Conservation (phyloP, 2,888 invertebrate genomes). For the Gasteruption jaculator region DNA sequence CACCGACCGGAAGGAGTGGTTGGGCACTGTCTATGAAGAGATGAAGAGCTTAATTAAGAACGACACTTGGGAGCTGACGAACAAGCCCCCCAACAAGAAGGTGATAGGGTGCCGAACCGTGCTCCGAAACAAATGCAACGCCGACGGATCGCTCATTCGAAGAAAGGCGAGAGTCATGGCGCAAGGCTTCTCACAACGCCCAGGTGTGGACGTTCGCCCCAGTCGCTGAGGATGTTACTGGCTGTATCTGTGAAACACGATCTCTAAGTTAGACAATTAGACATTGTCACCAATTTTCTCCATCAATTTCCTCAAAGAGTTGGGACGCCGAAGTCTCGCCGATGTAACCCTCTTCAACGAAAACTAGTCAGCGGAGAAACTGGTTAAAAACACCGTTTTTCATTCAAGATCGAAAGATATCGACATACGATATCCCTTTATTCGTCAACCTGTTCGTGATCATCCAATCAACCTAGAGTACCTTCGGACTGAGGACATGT, state of each 20-base stretch:
- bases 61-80: slow-evolving; percentile 17
- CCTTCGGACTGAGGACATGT: too few species aligned
- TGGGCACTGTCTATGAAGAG: slow-evolving; percentile 10
- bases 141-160: slow-evolving; percentile 14
- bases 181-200: slow-evolving; percentile 20
- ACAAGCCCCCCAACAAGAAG: slow-evolving; percentile 10
- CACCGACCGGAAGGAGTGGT: slow-evolving; percentile 10
- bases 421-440: too few species aligned
- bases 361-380: too few species aligned
- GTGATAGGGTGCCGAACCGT: slow-evolving; percentile 18
- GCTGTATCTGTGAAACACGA: slow-evolving; percentile 17
- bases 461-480: too few species aligned
- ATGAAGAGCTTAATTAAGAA: slow-evolving; percentile 13
- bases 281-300: too few species aligned
- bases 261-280: slow-evolving; percentile 25
- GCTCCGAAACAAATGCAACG: slow-evolving; percentile 18
- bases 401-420: too few species aligned
- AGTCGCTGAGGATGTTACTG: slow-evolving; percentile 18
- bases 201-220: slow-evolving; percentile 22
- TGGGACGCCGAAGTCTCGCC: too few species aligned
- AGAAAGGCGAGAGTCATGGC: slow-evolving; percentile 23
- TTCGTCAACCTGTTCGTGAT: too few species aligned
- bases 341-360: too few species aligned
- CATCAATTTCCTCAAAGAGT: too few species aligned
- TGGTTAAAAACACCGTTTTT: too few species aligned